phyloP scores from a whole-genome alignment of 2,113 vertebrate species.

The Nothobranchius kuhntae region DNA sequence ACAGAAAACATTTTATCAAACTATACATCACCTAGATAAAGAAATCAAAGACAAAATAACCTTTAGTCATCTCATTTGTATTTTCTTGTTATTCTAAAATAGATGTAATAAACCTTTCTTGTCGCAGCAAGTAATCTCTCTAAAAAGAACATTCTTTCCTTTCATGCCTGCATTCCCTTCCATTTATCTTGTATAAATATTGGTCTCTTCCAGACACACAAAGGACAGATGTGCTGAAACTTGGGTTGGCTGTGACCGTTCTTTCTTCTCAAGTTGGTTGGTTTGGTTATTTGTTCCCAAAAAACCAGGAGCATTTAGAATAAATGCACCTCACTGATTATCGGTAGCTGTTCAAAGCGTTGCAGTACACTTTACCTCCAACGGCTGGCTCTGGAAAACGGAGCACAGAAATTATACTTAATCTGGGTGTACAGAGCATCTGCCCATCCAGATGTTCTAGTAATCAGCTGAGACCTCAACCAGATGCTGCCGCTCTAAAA shows the following conservation, averaged over 20 bases:
- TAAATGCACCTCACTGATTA: not conserved
- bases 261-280: not conserved
- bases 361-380: not conserved
- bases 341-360: not conserved
- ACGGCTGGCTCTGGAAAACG: conserved; percentile 25
- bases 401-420: conserved; percentile 24
- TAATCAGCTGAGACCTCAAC: conserved; percentile 66
- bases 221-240: no score
- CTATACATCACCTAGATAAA: no score
- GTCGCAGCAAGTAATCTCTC: no score
- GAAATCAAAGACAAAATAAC: no score
- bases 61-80: no score
- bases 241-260: no score
- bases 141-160: not conserved
- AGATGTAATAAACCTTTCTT: not conserved
- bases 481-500: conserved; percentile 64
- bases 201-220: not conserved
- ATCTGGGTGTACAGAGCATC: conserved; percentile 40
- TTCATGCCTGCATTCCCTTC: not conserved
- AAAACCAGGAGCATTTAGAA: not conserved
- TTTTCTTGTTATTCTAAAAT: no score
- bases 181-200: not conserved
- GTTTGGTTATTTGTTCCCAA: not conserved
- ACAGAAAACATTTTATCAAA: not conserved
- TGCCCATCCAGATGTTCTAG: conserved; percentile 64